Percentiles rank a stretch among this genome's conserved stretches.
phyloP scores from a whole-genome alignment of 2,797 vertebrate genomes.

The Pristis pectinata region DNA sequence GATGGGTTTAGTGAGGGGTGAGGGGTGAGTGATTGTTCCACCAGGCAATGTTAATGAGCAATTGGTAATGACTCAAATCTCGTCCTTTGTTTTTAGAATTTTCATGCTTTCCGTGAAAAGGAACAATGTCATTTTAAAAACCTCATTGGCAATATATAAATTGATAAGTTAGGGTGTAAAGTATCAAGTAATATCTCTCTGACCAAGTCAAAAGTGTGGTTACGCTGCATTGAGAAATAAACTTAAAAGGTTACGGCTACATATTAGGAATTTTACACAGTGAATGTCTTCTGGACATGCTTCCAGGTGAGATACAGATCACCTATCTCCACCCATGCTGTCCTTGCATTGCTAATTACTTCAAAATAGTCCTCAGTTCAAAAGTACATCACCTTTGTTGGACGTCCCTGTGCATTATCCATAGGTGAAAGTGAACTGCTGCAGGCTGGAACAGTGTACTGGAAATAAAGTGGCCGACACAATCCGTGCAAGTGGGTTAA shows the following conservation, averaged over 20 bases:
- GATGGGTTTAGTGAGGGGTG: neutral
- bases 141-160: neutral
- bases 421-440: too few species aligned
- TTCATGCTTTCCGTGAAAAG: neutral
- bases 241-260: neutral
- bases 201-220: neutral
- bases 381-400: neutral
- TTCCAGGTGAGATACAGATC: neutral
- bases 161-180: neutral
- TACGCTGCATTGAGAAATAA: neutral
- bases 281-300: neutral
- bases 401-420: too few species aligned
- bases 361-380: neutral
- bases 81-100: neutral
- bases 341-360: neutral
- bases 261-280: neutral
- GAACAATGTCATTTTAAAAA: neutral
- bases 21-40: neutral
- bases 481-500: too few species aligned
- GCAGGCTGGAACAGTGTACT: too few species aligned
- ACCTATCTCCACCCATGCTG: neutral
- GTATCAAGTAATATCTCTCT: neutral
- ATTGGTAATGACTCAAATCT: neutral
- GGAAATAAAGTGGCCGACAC: too few species aligned
- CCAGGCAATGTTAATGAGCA: neutral